Conservation (phyloP, 1,140 invertebrate genomes). For the Zaprionus kolodkinae region DNA sequence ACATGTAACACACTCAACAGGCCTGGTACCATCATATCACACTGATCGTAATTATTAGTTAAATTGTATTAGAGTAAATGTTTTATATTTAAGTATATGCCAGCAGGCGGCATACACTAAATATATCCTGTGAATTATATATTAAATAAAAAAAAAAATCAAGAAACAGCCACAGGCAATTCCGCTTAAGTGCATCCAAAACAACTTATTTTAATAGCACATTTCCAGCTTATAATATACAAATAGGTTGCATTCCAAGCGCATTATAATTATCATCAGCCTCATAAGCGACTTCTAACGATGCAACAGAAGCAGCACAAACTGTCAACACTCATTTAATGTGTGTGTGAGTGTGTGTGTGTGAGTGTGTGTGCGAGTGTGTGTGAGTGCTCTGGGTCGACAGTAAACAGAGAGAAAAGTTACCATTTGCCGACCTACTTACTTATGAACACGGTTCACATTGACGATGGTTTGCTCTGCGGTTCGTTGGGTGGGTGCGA, state of each 20-base stretch:
- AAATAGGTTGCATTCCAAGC: neutral
- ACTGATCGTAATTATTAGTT: too few relatives aligned
- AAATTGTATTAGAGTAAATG: too few relatives aligned
- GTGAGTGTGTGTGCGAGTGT: neutral
- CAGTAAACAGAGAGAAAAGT: conserved; percentile 20
- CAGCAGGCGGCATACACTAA: too few relatives aligned
- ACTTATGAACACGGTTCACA: conserved; percentile 53
- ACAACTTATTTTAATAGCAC: neutral
- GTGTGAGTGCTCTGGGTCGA: neutral
- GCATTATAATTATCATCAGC: conserved; percentile 18
- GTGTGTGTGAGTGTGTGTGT: conserved; percentile 11
- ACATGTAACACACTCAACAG: too few relatives aligned
- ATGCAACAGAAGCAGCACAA: neutral
- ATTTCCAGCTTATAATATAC: neutral
- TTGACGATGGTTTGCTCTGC: conserved; percentile 55
- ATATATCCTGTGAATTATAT: too few relatives aligned
- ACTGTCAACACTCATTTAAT: conserved; percentile 42
- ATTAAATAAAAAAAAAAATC: too few relatives aligned
- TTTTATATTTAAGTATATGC: too few relatives aligned
- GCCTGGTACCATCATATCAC: too few relatives aligned
- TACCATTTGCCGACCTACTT: conserved; percentile 46
- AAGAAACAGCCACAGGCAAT: too few relatives aligned
- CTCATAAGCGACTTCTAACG: conserved; percentile 9
- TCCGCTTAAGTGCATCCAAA: too few relatives aligned
- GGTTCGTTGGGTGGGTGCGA: conserved; percentile 2